Evolutionary conservation across 2,113 vertebrate genomes (phyloP).

Genomic region (Hemicordylus capensis): DNA sequence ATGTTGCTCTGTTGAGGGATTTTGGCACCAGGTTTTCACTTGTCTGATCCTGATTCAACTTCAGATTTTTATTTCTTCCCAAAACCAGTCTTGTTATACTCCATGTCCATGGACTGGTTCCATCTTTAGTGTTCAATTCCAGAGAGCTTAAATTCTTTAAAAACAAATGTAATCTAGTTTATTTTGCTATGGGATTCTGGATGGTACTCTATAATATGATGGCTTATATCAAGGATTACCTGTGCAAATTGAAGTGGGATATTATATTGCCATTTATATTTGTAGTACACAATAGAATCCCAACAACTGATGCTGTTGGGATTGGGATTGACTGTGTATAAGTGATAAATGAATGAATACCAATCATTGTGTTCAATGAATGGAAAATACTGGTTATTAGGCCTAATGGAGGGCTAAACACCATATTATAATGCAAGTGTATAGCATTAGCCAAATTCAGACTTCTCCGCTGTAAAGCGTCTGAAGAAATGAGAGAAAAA

Average conservation of each 20-base stretch:
- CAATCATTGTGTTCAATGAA: too few relatives aligned
- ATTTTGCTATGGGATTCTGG: neutral
- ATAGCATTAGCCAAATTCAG: too few relatives aligned
- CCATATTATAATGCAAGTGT: too few relatives aligned
- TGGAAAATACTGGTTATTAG: too few relatives aligned
- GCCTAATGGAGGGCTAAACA: too few relatives aligned
- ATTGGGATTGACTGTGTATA: too few relatives aligned
- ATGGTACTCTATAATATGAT: neutral
- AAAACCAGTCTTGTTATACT: neutral
- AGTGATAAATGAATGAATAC: too few relatives aligned
- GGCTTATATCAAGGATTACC: neutral
- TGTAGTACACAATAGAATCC: neutral
- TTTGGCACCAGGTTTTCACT: neutral
- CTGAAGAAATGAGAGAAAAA: too few relatives aligned
- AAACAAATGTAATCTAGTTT: neutral
- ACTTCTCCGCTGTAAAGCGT: too few relatives aligned
- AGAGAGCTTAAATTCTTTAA: neutral
- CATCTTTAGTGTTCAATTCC: neutral
- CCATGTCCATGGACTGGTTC: neutral
- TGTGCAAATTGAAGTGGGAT: neutral
- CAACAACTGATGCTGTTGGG: too few relatives aligned
- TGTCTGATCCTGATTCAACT: neutral
- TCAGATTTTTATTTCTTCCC: neutral
- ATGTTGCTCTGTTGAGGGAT: neutral
- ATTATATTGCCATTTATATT: slow-evolving; percentile 10